Evolutionary conservation across 2,113 vertebrate species (phyloP).

Genomic region (human (Homo sapiens)): DNA sequence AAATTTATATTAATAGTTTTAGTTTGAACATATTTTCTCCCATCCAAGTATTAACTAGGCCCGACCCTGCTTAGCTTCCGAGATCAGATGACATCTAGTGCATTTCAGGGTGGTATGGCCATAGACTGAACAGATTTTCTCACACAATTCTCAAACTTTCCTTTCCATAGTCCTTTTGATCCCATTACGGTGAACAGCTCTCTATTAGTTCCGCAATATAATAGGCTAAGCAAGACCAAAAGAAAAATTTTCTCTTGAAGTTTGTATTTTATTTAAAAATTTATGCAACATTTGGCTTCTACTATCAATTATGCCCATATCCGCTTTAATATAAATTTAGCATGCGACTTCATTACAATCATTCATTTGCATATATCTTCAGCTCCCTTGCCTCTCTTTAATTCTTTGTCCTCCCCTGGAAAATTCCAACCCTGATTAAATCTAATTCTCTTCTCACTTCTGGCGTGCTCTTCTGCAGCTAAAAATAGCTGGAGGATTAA

Average conservation of each 20-base stretch:
- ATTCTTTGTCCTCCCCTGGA: background rate
- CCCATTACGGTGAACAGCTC: background rate
- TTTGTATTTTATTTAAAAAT: slow-evolving; percentile 18
- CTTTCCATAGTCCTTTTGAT: background rate
- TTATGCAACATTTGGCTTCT: background rate
- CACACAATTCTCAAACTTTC: background rate
- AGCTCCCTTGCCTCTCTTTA: background rate
- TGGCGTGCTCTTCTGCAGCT: background rate
- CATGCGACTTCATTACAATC: background rate
- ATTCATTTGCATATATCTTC: background rate
- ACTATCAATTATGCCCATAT: background rate
- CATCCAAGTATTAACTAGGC: no score
- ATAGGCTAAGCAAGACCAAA: background rate
- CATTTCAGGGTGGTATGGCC: no score
- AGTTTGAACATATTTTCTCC: background rate
- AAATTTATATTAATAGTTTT: background rate
- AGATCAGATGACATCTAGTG: no score
- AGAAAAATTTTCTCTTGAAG: background rate
- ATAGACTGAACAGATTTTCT: background rate
- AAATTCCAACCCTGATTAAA: background rate
- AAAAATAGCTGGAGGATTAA: background rate
- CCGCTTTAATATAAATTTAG: background rate
- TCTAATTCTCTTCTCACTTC: background rate
- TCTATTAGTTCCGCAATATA: background rate
- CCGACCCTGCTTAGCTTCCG: no score